Evolutionary conservation across 2,888 invertebrate species (phyloP), one percentile per base, ranked within the genome.

Genomic region (Hirtodrosophila cameraria): DNA sequence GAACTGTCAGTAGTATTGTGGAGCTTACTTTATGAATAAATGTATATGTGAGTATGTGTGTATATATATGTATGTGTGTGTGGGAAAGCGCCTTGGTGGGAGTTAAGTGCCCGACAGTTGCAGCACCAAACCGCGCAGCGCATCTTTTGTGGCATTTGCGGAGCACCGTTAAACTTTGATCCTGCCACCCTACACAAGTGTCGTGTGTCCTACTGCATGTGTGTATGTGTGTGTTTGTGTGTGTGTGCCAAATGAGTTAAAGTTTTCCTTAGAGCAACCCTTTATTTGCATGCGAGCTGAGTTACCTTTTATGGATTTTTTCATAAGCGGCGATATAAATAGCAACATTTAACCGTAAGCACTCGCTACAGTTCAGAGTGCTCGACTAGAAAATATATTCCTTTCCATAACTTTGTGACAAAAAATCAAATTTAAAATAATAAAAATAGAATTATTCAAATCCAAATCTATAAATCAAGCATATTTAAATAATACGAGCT

Each of bases 1-100:
- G 84, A 82, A 84, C 86, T 82, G 86, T 84, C 81, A 81, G 84
- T 81, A 78, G 72, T 81, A 72, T 64, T 66, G 63, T 39, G 72
- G 66, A 62, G 62, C 74, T 71, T 68, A 73, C 62, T 61, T 54
- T 42, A 46, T 55, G 46, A 38, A 39, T 11, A 31, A 7, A 31
- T 12, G 13, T 2, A 27, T 30, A 55, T 9, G 46, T 9, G 13
- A 27, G 54, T 52, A 18, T 30, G 18, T 18, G 33, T 38, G 12
- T 42, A 4, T 45, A 20, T 20, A 13, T 42, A 43, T 20, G 16
- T 35, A 12, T 28, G 13, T 38, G 25, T 16, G 18, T 31, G 25
- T 48, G 39, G 8, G 25, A 18, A 5, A 42, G 13, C 50, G 46
- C 63, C 64, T 33, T 48, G 60, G 13, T 55, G 36, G 48, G 31